Percentiles rank a stretch among this genome's conserved stretches.
Evolutionary conservation across 2,113 vertebrate genomes (phyloP).

Genomic region (Ptychochromis oligacanthus): DNA sequence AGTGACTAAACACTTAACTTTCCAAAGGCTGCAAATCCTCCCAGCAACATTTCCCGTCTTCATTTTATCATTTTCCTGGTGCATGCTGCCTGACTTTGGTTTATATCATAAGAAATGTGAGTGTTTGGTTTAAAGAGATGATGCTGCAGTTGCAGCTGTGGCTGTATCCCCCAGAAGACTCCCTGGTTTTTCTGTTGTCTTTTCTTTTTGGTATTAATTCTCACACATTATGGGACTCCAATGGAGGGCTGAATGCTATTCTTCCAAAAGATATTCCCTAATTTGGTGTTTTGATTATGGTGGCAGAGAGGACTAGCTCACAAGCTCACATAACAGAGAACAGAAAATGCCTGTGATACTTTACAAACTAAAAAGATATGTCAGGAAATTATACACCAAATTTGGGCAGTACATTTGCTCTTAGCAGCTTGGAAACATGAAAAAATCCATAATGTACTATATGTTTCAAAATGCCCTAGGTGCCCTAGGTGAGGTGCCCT

Average conservation of each 20-base stretch:
- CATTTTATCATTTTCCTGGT: neutral
- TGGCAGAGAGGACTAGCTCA: neutral
- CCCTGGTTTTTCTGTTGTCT: neutral
- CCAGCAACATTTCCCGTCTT: neutral
- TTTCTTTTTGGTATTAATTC: neutral
- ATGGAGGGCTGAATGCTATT: neutral
- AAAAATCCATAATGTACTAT: neutral
- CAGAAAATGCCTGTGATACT: neutral
- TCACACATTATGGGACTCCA: neutral
- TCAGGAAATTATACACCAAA: neutral
- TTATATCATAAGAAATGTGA: neutral
- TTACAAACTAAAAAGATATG: neutral
- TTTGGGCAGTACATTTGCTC: neutral
- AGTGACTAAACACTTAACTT: neutral
- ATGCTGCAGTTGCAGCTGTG: neutral
- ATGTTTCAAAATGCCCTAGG: neutral
- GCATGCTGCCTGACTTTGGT: neutral
- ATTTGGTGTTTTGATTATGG: neutral
- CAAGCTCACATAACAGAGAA: neutral
- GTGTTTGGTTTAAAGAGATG: neutral
- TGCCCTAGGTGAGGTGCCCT: neutral
- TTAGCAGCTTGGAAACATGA: neutral
- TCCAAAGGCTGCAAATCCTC: neutral
- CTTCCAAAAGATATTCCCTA: neutral
- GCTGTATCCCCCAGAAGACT: neutral